Conservation (phyloP, 2,888 invertebrate species). For the Dendrolimus houi region DNA sequence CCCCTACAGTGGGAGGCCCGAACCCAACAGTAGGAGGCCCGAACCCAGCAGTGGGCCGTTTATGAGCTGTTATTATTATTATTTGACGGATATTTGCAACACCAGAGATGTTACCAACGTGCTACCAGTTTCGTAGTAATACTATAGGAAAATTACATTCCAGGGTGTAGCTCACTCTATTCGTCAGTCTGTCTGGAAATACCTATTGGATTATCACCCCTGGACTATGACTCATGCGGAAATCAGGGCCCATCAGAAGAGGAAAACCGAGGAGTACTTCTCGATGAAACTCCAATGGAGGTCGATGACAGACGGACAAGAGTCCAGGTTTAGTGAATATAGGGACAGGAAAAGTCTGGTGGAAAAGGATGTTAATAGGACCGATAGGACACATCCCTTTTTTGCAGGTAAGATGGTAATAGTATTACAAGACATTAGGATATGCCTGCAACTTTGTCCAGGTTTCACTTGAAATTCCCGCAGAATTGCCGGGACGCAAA, state of each 20-base stretch:
- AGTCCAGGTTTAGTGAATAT: constrained; percentile 88
- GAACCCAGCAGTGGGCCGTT: no score
- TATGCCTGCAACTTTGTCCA: no score
- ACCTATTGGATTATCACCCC: constrained; percentile 90
- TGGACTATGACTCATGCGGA: constrained; percentile 88
- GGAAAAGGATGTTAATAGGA: constrained; percentile 97
- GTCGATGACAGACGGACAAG: constrained; percentile 91
- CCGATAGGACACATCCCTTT: constrained; percentile 93
- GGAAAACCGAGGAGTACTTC: constrained; percentile 91
- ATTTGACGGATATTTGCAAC: no score
- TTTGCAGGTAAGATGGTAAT: constrained; percentile 72
- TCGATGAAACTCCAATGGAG: constrained; percentile 98
- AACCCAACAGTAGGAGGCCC: no score
- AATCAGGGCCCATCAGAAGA: constrained; percentile 80
- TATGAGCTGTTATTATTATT: no score
- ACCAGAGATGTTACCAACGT: no score
- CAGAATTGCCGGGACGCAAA: no score
- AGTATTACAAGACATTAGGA: no score
- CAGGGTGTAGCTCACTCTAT: constrained; percentile 88
- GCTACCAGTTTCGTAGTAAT: no score
- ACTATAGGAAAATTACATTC: constrained; percentile 4
- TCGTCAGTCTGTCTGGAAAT: constrained; percentile 95
- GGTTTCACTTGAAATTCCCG: no score
- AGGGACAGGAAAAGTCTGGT: constrained; percentile 94
- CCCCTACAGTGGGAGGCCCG: no score